Evolutionary conservation across 2,888 invertebrate genomes (phyloP), one percentile per base, ranked within the genome.

Genomic region (Entomobrya proxima): DNA sequence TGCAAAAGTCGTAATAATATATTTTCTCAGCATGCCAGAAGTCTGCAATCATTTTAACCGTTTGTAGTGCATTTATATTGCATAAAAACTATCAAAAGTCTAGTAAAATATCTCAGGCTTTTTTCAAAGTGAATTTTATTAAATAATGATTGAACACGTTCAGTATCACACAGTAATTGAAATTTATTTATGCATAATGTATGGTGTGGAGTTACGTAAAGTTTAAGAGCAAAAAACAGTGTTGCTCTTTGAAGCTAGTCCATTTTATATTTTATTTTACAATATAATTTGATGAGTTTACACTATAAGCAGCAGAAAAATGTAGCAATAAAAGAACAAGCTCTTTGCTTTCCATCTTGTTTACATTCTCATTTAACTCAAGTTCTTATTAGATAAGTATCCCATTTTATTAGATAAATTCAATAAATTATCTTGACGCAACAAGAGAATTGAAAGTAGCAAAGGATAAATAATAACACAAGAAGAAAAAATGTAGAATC

Each of bases 21-120:
- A 85, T 79, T 85, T 84, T 85, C 85, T 77, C 85, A 79, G 85
- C 78, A 64, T 72, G 85, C 67, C 76, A 47, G 47, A 69, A 69
- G 76, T 76, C 69, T 69, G 76, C 77, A 67, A 83, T 83, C 83
- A 83, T 77, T 50, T 83, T 83, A n/a, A n/a, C n/a, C n/a, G n/a
- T n/a, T n/a, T n/a, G n/a, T n/a, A n/a, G n/a, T n/a, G 77, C 67
- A 77, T 69, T 83, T 30, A 24, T 32, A 67, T 52, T 52, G 30
- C 44, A n/a, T 77, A 35, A 61, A 64, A 9, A 75, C 32, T 13
- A 30, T 11, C 9, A n/a, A 15, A n/a, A 47, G 55, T 27, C 55
- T 24, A 61, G 58, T 58, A 24, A 52, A 52, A 58, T 58, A 58
- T 30, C 21, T 58, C 13, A 58, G n/a, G n/a, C 15, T 11, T 32